Base-by-base conservation (phyloP, 1,140 invertebrate genomes). In the Lanistes nyassanus region DNA sequence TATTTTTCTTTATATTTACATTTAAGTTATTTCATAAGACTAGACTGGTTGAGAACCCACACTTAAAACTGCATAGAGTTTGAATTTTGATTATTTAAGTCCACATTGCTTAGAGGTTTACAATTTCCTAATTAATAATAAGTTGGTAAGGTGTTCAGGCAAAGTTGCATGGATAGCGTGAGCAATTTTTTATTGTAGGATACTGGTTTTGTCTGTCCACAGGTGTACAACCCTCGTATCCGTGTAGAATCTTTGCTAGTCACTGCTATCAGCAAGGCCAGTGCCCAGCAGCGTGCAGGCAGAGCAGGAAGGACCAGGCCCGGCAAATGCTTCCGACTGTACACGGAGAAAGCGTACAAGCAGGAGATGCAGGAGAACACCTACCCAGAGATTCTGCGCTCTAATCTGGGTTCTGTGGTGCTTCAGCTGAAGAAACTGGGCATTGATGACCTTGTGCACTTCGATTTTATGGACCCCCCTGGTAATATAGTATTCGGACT, bases 381-480 rank as follows among this genome's bases (percentile, higher is more conserved):
- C 0, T 99, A 99, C 89, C 98, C 98, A 0, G 98, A 99, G 91
- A 99, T 99, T 90, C 91, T 99, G 76, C 90, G 97, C 71, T 98
- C 97, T 36, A 99, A 99, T 92, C 92, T 99, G 82, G 97, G 97
- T 36, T 95, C 97, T 76, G 98, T 99, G 77, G 98, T 99, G 62
- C 90, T 99, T 73, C 98, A 99, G 90, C 91, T 99, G 81, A 99
- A 99, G 88, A 99, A 99, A 91, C 92, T 99, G 53, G 98, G 98
- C 79, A 99, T 99, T 83, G 97, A 99, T 88, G 98, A 99, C 91
- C 91, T 99, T 82, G 98, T 99, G 51, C 98, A 99, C 89, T 99
- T 99, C 90, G 98, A 99, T 90, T 99, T 99, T 89, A 99, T 99
- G 98, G 98, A 99, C 91, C 98, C 98, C 26, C 98, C 98, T 34